Percentiles rank a stretch among this genome's conserved stretches.
These are phyloP conservation scores for Helicolenus hilgendorfi DNA, from an alignment of 2,797 vertebrate species.

Conservation along the genomic window DNA sequence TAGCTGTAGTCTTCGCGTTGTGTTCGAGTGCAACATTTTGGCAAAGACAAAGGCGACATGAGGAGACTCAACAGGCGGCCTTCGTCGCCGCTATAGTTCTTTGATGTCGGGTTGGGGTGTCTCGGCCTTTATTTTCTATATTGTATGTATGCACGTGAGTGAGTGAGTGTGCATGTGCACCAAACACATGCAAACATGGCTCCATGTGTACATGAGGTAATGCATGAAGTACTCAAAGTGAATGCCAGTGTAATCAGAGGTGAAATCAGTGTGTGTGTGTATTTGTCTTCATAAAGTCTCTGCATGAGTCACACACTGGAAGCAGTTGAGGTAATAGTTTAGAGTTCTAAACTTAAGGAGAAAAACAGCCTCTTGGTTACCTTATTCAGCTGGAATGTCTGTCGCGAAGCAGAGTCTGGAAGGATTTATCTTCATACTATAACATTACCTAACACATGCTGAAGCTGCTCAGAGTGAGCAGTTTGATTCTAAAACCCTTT, in stretches of 20 bases:
- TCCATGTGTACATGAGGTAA: constrained; percentile 65
- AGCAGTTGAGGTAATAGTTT: constrained; percentile 55
- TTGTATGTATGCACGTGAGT: neutral
- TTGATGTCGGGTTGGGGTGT: too few species aligned
- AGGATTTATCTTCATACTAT: constrained; percentile 58
- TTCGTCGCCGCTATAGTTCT: too few species aligned
- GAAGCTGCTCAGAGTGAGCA: constrained; percentile 22
- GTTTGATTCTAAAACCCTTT: constrained; percentile 2
- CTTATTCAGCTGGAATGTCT: constrained; percentile 84
- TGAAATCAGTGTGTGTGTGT: constrained; percentile 30
- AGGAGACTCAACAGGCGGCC: too few species aligned
- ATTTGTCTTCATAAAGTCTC: neutral
- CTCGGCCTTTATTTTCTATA: too few species aligned
- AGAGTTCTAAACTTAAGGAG: constrained; percentile 54
- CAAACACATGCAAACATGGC: constrained; percentile 8
- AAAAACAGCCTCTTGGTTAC: constrained; percentile 79
- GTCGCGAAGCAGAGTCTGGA: constrained; percentile 67
- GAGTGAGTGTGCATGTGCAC: neutral
- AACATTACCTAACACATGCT: constrained; percentile 50
- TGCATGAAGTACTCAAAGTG: constrained; percentile 22
- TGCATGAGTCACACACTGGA: constrained; percentile 62
- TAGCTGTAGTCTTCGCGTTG: too few species aligned
- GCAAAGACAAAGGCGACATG: too few species aligned
- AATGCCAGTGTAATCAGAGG: constrained; percentile 48
- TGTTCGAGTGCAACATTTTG: too few species aligned